Base-by-base conservation (phyloP, 2,888 invertebrate species). In the Schizaphis graminum region DNA sequence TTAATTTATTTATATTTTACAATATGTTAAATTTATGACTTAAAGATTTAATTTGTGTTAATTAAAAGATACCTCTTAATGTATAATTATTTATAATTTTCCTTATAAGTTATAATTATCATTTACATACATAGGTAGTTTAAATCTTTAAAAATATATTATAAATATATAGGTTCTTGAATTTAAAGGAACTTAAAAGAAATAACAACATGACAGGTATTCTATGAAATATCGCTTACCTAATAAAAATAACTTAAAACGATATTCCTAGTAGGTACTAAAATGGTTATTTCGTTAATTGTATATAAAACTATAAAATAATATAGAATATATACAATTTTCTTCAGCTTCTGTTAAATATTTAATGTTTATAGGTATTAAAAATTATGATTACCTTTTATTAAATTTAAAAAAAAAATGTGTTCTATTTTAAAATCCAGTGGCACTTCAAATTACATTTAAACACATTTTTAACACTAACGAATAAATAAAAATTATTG, bases 401-500 rank as follows among this genome's bases (percentile, higher is more conserved):
- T 35, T 35, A 24, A 41, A 10, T 2, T 53, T 53, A 44, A 13
- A 44, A 61, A 56, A 35, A 24, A 56, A 35, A 26, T 8, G 28
- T 91, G 21, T 56, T 26, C 44, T 85, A 86, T 86, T 85, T 91
- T 85, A 85, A 91, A 91, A 91, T 91, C 86, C 86, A 57, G 47
- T 47, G 86, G 57, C 44, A n/a, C n/a, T 11, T 57, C 21, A 57
- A 24, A 11, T 0, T 13, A n/a, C n/a, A 3, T n/a, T 56, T 1
- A 24, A 91, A 47, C 86, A 91, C 4, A 57, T 86, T 86, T n/a
- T 41, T 13, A n/a, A 91, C 44, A 44, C 85, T n/a, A n/a, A 13
- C 0, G 21, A 77, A 35, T 21, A 77, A 35, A 77, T 35, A 77
- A 41, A 2, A 41, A 21, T 28, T 8, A 77, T 35, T 77, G 21